A percentile compares a stretch with the other conserved stretches of the same genome.
phyloP scores from a whole-genome alignment of 2,797 vertebrate genomes.

The Megaceryle alcyon region DNA sequence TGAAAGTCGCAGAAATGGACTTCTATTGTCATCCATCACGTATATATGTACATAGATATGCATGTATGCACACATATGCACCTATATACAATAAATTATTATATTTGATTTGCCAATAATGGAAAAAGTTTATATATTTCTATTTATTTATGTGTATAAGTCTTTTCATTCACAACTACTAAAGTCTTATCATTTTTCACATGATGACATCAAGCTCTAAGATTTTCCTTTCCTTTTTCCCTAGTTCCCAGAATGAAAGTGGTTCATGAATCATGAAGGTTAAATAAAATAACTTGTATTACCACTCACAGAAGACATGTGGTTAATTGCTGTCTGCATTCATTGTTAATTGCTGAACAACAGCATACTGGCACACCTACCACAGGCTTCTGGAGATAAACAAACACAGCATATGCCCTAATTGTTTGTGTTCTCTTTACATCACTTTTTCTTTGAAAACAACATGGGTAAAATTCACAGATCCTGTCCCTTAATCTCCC shows the following conservation, averaged over 20 bases:
- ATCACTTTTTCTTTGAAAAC: neutral
- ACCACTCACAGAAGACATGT: conserved; percentile 34
- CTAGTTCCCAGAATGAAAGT: neutral
- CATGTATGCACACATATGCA: too few species aligned
- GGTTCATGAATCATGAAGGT: conserved; percentile 41
- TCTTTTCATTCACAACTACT: neutral
- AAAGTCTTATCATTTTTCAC: neutral
- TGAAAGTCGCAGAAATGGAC: neutral
- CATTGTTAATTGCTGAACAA: conserved; percentile 49
- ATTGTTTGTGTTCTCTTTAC: neutral
- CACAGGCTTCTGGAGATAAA: conserved; percentile 18
- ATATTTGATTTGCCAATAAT: neutral
- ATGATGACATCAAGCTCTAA: neutral
- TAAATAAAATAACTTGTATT: conserved; percentile 46
- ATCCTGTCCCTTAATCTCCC: neutral
- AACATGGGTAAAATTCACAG: neutral
- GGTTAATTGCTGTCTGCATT: conserved; percentile 58
- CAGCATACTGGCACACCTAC: conserved; percentile 1
- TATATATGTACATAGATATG: neutral
- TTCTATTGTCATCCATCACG: neutral
- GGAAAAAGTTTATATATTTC: neutral
- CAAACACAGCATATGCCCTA: neutral
- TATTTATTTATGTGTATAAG: neutral
- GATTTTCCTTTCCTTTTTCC: neutral
- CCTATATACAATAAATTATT: neutral